Percentiles rank a stretch among this genome's conserved stretches.
Conservation (phyloP, 2,797 vertebrate species). For the Xerus rutilus region DNA sequence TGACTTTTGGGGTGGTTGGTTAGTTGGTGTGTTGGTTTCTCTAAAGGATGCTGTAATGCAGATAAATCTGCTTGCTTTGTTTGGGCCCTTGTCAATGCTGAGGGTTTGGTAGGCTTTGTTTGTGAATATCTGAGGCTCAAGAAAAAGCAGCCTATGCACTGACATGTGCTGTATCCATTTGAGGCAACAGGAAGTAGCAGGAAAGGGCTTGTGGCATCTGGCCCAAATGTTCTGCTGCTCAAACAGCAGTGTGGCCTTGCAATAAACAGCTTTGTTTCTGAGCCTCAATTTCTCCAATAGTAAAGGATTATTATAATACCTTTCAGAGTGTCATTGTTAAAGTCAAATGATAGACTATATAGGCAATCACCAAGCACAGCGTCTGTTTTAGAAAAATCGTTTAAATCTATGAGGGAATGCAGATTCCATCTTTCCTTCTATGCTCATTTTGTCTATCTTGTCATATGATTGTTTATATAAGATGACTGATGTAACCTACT, state of each 20-base stretch:
- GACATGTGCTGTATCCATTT: constrained; percentile 21
- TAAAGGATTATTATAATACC: neutral
- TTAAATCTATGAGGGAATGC: neutral
- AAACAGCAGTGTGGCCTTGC: neutral
- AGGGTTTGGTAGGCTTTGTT: neutral
- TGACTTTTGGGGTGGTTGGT: neutral
- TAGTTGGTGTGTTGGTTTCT: neutral
- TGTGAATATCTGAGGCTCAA: neutral
- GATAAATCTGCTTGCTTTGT: neutral
- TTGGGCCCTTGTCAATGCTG: neutral
- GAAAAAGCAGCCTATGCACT: neutral
- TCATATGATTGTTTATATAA: neutral
- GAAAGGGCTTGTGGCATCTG: neutral
- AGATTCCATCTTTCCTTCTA: neutral
- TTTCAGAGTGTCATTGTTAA: constrained; percentile 4
- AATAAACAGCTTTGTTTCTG: constrained; percentile 29
- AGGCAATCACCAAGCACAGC: neutral
- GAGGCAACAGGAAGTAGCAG: neutral
- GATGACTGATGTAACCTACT: neutral
- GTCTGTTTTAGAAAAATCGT: neutral
- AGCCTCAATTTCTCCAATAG: constrained; percentile 48
- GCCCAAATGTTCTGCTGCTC: neutral
- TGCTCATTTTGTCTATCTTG: neutral
- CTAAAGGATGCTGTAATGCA: neutral
- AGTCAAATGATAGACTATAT: neutral